Base-by-base conservation (phyloP, 2,888 invertebrate species). In the Synanthedon andrenaeformis region DNA sequence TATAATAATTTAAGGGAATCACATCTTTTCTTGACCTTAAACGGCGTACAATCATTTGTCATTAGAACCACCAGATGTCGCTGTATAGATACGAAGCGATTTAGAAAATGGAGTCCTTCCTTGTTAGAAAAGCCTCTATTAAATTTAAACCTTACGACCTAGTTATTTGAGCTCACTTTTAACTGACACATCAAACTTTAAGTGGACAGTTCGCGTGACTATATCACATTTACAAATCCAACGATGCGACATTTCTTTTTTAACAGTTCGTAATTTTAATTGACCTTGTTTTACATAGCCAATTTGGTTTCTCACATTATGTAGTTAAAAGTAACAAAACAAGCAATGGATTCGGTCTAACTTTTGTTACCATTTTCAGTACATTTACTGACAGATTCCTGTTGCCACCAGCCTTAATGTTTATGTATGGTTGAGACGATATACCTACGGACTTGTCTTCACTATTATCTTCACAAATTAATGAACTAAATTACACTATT, bases 391-490 rank as follows among this genome's bases (percentile, higher is more conserved):
- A 45, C 45, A 45, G 45, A 10, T 45, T 45, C 13, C 61, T 57
- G 58, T 58, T 63, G 60, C 57, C 59, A 59, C 60, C 57, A 35
- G 35, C 35, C 10, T 35, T 35, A 35, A 35, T 35, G 35, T 35
- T 35, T 35, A 35, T 35, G 35, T 35, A 35, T 45, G 6, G 12
- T 45, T 45, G 45, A 14, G 45, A 45, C n/a, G 45, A 35, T 35
- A 35, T 35, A 10, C 35, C 35, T 35, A 3, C 35, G 35, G 10
- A 35, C 8, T 10, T 35, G 67, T 71, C 72, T 62, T 60, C 70
- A 62, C 58, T 14, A 66, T 69, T 79, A 81, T 79, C 79, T 75
- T 54, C 67, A 62, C 70, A 62, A 70, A 69, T 78, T 76, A 80
- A 79, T 79, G 76, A 74, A 71, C 69, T 70, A 69, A 70, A 76